Evolutionary conservation across 2,888 invertebrate genomes (phyloP).

Genomic region (Temnothorax rugatulus): DNA sequence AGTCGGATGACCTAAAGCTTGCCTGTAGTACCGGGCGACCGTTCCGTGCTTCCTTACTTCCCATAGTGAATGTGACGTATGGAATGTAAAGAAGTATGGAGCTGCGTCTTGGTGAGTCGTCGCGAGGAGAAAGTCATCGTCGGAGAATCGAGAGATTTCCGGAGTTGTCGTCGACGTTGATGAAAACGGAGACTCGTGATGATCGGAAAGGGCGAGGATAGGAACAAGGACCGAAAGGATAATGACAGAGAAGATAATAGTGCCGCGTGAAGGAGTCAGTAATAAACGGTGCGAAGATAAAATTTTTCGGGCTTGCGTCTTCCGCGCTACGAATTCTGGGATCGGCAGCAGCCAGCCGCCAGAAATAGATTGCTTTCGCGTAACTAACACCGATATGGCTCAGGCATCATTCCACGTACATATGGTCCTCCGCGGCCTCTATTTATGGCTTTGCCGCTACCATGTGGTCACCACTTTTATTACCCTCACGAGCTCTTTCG

Average conservation of each 20-base stretch:
- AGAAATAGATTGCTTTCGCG: constrained; percentile 74
- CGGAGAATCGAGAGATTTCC: not conserved
- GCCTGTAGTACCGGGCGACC: constrained; percentile 87
- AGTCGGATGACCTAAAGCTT: not conserved
- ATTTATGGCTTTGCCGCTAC: constrained; percentile 69
- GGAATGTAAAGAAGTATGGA: constrained; percentile 99
- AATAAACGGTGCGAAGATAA: constrained; percentile 4
- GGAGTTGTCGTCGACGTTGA: not conserved
- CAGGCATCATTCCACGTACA: constrained; percentile 67
- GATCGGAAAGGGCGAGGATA: not conserved
- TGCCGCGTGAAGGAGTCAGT: constrained; percentile 18
- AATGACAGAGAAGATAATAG: not conserved
- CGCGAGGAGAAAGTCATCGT: constrained; percentile 10
- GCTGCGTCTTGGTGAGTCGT: constrained; percentile 86
- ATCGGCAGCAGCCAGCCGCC: constrained; percentile 60
- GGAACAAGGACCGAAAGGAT: not conserved
- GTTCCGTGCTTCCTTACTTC: constrained; percentile 99
- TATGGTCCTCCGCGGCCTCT: constrained; percentile 68
- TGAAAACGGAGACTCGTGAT: not conserved
- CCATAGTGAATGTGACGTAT: constrained; percentile 95
- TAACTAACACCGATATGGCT: constrained; percentile 56
- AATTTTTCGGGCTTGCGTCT: constrained; percentile 13
- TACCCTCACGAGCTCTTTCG: constrained; percentile 36
- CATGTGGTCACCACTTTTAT: constrained; percentile 76
- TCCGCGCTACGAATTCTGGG: constrained; percentile 48